Evolutionary conservation across 1,140 invertebrate species (phyloP).

Genomic region (Platyura marginata): DNA sequence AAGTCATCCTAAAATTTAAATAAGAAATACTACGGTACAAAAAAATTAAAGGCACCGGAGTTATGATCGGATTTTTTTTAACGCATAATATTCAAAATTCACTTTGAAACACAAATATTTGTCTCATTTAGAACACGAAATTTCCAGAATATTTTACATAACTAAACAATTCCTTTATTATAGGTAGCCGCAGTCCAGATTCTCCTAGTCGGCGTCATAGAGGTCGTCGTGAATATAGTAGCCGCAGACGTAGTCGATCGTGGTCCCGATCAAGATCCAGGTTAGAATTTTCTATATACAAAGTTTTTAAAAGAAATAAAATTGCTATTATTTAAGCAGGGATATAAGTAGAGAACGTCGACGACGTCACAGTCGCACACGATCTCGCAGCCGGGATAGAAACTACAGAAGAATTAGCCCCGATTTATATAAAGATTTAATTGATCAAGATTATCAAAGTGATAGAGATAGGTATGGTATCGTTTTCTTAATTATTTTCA

Average conservation of each 20-base stretch:
- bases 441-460: background rate
- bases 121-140: too few relatives aligned
- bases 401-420: background rate
- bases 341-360: background rate
- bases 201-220: background rate
- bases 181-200: background rate
- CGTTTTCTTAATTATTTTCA: background rate
- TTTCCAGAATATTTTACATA: too few relatives aligned
- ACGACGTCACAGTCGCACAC: background rate
- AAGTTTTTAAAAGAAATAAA: background rate
- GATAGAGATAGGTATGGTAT: background rate
- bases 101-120: too few relatives aligned
- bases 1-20: too few relatives aligned
- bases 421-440: background rate
- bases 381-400: background rate
- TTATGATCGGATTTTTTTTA: too few relatives aligned
- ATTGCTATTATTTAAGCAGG: background rate
- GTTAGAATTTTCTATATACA: background rate
- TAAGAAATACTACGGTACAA: too few relatives aligned
- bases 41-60: too few relatives aligned
- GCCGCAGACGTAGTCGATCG: slow-evolving; percentile 1
- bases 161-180: background rate
- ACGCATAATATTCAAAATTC: too few relatives aligned
- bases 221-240: background rate
- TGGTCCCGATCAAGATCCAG: background rate